These are phyloP conservation scores for Eilema sororculum DNA, from an alignment of 2,888 invertebrate genomes.

Conservation along the genomic window DNA sequence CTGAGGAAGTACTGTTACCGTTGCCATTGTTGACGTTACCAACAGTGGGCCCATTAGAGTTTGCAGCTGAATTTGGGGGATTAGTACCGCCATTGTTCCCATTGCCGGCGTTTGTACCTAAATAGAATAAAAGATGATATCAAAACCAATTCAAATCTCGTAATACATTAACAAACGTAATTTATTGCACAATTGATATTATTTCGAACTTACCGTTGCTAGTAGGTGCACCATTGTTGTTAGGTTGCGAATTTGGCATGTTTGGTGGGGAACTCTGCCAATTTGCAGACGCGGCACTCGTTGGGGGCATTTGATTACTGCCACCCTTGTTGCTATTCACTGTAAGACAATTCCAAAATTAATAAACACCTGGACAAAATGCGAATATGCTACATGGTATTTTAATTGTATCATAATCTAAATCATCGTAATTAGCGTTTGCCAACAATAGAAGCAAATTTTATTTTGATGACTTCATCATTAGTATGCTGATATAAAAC, in stretches of 20 bases:
- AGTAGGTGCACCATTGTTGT: slow-evolving; percentile 81
- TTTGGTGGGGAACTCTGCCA: slow-evolving; percentile 81
- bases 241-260: slow-evolving; percentile 82
- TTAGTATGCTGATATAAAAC: slow-evolving; percentile 54
- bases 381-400: slow-evolving; percentile 23
- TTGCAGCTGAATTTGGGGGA: slow-evolving; percentile 73
- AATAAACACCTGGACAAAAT: slow-evolving; percentile 42
- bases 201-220: slow-evolving; percentile 72
- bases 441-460: slow-evolving; percentile 50
- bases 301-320: slow-evolving; percentile 79
- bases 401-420: slow-evolving; percentile 40
- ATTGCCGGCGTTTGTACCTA: slow-evolving; percentile 77
- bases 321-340: slow-evolving; percentile 85
- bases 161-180: slow-evolving; percentile 19
- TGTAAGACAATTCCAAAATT: slow-evolving; percentile 62
- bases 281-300: slow-evolving; percentile 75
- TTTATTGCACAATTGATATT: no score
- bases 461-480: slow-evolving; percentile 58
- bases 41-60: slow-evolving; percentile 72
- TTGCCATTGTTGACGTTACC: slow-evolving; percentile 80
- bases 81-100: slow-evolving; percentile 82
- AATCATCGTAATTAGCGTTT: slow-evolving; percentile 41
- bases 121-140: slow-evolving; percentile 22
- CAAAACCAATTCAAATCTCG: slow-evolving; percentile 14
- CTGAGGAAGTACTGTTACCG: slow-evolving; percentile 89